phyloP scores from a whole-genome alignment of 2,797 vertebrate genomes.

The Neosilurus hyrtlii region DNA sequence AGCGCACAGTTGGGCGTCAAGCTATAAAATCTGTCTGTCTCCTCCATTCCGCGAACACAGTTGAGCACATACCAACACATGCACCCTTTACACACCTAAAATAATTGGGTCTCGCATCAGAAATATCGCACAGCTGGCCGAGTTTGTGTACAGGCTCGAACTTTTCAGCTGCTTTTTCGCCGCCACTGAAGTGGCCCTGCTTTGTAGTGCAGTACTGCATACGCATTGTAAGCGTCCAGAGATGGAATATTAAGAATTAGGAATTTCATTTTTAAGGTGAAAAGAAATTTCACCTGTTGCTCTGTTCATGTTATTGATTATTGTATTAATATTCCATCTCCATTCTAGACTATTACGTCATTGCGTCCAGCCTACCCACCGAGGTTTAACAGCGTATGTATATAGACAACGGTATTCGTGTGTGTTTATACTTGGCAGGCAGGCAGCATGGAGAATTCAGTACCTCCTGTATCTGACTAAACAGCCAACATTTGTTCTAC shows the following conservation, averaged over 20 bases:
- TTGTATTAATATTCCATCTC: background rate
- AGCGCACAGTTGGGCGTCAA: conserved; percentile 54
- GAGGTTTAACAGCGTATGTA: background rate
- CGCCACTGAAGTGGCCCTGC: background rate
- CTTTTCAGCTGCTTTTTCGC: conserved; percentile 40
- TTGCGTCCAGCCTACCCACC: conserved; percentile 9
- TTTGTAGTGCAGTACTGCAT: background rate
- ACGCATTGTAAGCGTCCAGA: too few species aligned
- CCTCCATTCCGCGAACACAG: conserved; percentile 1
- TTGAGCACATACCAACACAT: conserved; percentile 26
- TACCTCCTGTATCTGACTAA: conserved; percentile 52
- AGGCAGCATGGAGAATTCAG: conserved; percentile 38
- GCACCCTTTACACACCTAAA: conserved; percentile 41
- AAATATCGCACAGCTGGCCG: conserved; percentile 47
- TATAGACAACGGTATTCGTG: conserved; percentile 1
- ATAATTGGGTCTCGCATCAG: conserved; percentile 40
- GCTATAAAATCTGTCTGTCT: conserved; percentile 51
- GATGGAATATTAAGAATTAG: too few species aligned
- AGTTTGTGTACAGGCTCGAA: conserved; percentile 24
- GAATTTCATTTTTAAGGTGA: background rate
- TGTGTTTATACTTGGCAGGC: conserved; percentile 29
- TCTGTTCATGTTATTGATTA: background rate
- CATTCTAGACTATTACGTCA: background rate
- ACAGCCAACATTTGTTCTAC: conserved; percentile 49
- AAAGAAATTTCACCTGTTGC: background rate